Evolutionary conservation across 1,140 invertebrate species (phyloP), one percentile per base, ranked within the genome.

Genomic region (Batillaria attramentaria): DNA sequence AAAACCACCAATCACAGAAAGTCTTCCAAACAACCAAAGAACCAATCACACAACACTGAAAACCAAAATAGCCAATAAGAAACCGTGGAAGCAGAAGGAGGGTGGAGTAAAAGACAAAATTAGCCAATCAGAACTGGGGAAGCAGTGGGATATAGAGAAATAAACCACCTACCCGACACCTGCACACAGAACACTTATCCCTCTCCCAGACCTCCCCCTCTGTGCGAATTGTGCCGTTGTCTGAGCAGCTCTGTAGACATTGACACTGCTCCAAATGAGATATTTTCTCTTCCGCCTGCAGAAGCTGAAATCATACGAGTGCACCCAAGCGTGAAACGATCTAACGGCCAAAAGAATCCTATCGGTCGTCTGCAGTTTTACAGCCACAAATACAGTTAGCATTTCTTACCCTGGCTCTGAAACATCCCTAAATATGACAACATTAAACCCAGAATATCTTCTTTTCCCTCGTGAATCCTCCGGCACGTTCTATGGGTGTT

Each of bases 171-270:
- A 90, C 89, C 85, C 83, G 84, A 84, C 89, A 90, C 66, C 78
- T 81, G 83, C 89, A 90, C 20, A 83, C 72, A 35, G 87, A 86
- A 84, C 89, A 90, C 31, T 87, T 86, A 74, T 90, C 88, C 65
- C 80, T 83, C 65, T 85, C 81, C 88, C 87, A 90, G 35, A 83
- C 78, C 76, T 90, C 94, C 65, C 96, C 96, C 89, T 97, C 96
- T 33, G 94, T 93, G 86, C 95, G 93, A 39, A 95, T 93, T 20
- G 94, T 94, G 31, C 94, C 95, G 90, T 97, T 97, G 70, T 94
- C 93, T 83, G 93, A 92, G 92, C 96, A 98, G 57, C 95, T 95
- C 90, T 96, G 96, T 90, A 95, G 94, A 92, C 96, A 97, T 91
- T 97, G 95, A 92, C 96, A 98, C 88, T 95, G 94, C 91, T 97